phyloP scores from a whole-genome alignment of 2,113 vertebrate genomes.

The Siphamia tubifer region DNA sequence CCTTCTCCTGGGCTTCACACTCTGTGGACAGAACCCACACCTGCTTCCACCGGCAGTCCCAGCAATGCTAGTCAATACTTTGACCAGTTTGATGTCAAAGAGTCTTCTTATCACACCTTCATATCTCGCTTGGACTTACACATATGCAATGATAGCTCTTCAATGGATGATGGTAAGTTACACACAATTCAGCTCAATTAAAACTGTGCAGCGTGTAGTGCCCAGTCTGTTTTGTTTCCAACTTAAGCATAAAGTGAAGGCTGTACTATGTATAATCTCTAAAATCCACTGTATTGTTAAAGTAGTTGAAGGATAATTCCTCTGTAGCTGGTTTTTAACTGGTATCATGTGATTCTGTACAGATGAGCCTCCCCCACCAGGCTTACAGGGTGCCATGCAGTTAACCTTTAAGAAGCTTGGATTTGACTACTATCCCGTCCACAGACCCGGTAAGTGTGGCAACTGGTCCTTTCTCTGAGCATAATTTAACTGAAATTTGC shows the following conservation, averaged over 20 bases:
- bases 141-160: slow-evolving; percentile 92
- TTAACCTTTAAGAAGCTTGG: slow-evolving; percentile 93
- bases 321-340: background rate
- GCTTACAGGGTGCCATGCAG: slow-evolving; percentile 93
- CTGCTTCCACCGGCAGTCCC: slow-evolving; percentile 72
- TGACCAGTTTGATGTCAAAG: slow-evolving; percentile 92
- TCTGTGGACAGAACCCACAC: slow-evolving; percentile 85
- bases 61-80: slow-evolving; percentile 91
- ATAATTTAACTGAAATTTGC: background rate
- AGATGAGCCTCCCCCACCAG: slow-evolving; percentile 83
- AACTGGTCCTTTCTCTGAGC: background rate
- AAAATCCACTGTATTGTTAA: background rate
- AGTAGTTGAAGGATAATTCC: slow-evolving; percentile 1
- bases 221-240: too few relatives aligned
- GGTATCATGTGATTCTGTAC: slow-evolving; percentile 2
- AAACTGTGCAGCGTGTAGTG: background rate
- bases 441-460: slow-evolving; percentile 86
- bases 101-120: slow-evolving; percentile 96
- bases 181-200: background rate
- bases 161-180: slow-evolving; percentile 83
- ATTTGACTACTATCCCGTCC: slow-evolving; percentile 96
- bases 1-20: slow-evolving; percentile 86
- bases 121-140: slow-evolving; percentile 96
- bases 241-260: background rate
- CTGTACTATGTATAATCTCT: background rate